Conservation (phyloP, 2,113 vertebrate species). For the Cottus gobio region DNA sequence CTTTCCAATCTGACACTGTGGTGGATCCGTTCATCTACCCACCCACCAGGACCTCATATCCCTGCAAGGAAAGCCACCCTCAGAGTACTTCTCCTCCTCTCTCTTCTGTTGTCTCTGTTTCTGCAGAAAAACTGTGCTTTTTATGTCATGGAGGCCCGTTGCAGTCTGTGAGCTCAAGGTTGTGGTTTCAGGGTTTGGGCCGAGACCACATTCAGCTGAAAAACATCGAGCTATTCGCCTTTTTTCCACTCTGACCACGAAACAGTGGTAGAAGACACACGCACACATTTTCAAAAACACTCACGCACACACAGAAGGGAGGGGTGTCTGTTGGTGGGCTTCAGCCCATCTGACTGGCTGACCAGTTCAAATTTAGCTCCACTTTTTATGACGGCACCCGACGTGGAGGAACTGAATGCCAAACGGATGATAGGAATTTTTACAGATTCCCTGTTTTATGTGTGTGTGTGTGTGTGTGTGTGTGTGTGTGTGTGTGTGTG, state of each 20-base stretch:
- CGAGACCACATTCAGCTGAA: constrained; percentile 80
- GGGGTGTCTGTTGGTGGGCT: constrained; percentile 67
- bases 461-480: constrained; percentile 14
- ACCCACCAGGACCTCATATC: constrained; percentile 49
- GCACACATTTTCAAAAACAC: constrained; percentile 29
- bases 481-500: constrained; percentile 44
- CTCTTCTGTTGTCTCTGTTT: constrained; percentile 55
- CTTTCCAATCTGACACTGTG: not conserved
- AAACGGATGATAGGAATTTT: constrained; percentile 78
- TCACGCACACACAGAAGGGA: constrained; percentile 13
- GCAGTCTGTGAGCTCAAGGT: constrained; percentile 82
- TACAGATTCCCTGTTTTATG: constrained; percentile 68
- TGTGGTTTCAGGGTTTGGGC: constrained; percentile 82
- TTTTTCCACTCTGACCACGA: constrained; percentile 77
- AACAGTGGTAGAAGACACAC: constrained; percentile 68
- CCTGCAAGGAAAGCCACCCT: constrained; percentile 53
- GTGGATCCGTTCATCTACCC: constrained; percentile 28
- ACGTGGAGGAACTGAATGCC: constrained; percentile 62
- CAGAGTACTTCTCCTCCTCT: constrained; percentile 43
- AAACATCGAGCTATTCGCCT: constrained; percentile 79
- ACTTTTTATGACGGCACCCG: constrained; percentile 67
- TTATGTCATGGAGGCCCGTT: constrained; percentile 76
- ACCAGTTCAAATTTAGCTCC: constrained; percentile 76
- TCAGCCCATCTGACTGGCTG: constrained; percentile 57
- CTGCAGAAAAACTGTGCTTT: constrained; percentile 66